These are phyloP conservation scores for Hypanus sabinus DNA, from an alignment of 2,113 vertebrate species.

Conservation along the genomic window DNA sequence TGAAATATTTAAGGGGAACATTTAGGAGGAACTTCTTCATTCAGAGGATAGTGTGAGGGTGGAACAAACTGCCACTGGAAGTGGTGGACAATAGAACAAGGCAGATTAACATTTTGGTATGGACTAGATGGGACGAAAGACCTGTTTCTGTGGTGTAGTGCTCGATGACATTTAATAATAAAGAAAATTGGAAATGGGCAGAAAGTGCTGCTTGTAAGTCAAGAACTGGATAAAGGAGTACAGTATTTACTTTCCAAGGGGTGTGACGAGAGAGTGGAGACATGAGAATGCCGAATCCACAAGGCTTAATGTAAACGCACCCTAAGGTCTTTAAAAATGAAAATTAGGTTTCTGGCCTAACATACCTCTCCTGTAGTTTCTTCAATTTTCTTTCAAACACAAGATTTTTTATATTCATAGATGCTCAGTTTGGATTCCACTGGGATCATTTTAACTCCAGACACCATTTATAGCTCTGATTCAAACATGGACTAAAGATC, in stretches of 20 bases:
- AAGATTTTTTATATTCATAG: neutral
- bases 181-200: neutral
- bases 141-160: no score
- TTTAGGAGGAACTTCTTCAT: no score
- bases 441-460: neutral
- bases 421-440: neutral
- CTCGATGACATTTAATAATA: neutral
- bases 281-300: neutral
- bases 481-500: no score
- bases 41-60: no score
- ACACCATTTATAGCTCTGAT: no score
- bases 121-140: no score
- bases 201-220: neutral
- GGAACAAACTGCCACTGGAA: no score
- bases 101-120: no score
- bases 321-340: neutral
- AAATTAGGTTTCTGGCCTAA: neutral
- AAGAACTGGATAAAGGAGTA: neutral
- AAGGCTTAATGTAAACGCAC: neutral
- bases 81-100: no score
- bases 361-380: neutral
- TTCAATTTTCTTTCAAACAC: neutral
- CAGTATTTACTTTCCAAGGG: neutral
- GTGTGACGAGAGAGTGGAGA: no score
- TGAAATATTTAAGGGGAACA: no score